These are phyloP conservation scores for Luehdorfia chinensis DNA, from an alignment of 1,140 invertebrate genomes.

Conservation along the genomic window DNA sequence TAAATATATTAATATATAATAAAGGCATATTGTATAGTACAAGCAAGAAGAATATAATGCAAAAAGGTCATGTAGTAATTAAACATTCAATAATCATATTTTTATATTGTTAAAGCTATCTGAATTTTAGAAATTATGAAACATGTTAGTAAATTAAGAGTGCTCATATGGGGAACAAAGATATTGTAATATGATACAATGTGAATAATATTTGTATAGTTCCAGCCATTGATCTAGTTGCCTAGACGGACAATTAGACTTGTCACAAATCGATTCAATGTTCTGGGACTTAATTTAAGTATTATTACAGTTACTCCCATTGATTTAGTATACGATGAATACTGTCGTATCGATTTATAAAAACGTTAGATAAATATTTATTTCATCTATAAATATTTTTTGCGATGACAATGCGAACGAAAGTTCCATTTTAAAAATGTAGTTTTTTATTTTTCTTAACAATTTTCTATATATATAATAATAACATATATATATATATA, in stretches of 20 bases:
- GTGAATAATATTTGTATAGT: constrained; percentile 5
- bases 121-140: not conserved
- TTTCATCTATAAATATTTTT: not conserved
- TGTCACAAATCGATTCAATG: not conserved
- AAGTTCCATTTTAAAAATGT: not conserved
- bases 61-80: too few species aligned
- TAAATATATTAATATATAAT: too few species aligned
- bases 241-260: not conserved
- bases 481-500: too few species aligned
- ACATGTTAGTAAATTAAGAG: constrained; percentile 1
- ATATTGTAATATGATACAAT: constrained; percentile 1
- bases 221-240: not conserved
- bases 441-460: too few species aligned
- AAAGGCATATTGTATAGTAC: too few species aligned
- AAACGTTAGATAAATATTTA: not conserved
- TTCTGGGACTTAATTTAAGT: not conserved
- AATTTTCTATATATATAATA: too few species aligned
- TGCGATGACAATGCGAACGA: not conserved
- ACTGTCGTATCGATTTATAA: constrained; percentile 6
- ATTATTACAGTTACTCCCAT: not conserved
- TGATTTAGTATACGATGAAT: not conserved
- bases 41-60: too few species aligned
- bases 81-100: too few species aligned
- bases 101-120: not conserved
- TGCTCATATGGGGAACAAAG: constrained; percentile 11